Evolutionary conservation across 1,140 invertebrate species (phyloP).

Genomic region (Solenopsis fugax): DNA sequence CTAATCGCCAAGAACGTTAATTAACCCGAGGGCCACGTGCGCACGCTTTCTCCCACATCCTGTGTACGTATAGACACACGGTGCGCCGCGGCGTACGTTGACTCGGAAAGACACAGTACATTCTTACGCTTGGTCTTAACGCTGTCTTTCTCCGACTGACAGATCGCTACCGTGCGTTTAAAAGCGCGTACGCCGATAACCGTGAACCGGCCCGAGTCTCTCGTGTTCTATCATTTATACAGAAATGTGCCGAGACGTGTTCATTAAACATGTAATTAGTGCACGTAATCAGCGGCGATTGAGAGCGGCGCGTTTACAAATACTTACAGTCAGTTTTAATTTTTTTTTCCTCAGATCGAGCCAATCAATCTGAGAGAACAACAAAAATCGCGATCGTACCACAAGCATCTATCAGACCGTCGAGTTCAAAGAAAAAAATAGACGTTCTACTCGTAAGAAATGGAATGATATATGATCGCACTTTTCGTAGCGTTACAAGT

Average conservation of each 20-base stretch:
- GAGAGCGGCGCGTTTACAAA: slow-evolving; percentile 14
- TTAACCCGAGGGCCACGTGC: slow-evolving; percentile 79
- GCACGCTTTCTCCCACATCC: slow-evolving; percentile 74
- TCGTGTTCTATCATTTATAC: slow-evolving; percentile 65
- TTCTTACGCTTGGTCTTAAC: slow-evolving; percentile 47
- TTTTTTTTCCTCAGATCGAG: background rate
- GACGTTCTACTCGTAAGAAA: slow-evolving; percentile 6
- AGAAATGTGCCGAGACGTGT: slow-evolving; percentile 66
- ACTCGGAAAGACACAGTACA: slow-evolving; percentile 46
- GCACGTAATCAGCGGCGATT: slow-evolving; percentile 65
- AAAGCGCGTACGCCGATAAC: slow-evolving; percentile 69
- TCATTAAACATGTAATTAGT: slow-evolving; percentile 23
- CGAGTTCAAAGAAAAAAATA: background rate
- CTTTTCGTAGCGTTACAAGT: slow-evolving; percentile 1
- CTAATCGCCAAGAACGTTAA: slow-evolving; percentile 74
- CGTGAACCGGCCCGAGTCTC: slow-evolving; percentile 40
- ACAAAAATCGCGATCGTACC: background rate
- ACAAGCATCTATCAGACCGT: background rate
- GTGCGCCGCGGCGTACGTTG: slow-evolving; percentile 41
- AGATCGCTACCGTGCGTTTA: slow-evolving; percentile 77
- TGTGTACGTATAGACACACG: slow-evolving; percentile 32
- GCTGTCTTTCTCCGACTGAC: slow-evolving; percentile 75
- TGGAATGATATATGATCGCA: background rate
- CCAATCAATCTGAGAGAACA: background rate
- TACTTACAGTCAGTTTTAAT: slow-evolving; percentile 15